Conservation (phyloP, 2,797 vertebrate genomes). For the Gymnoscopelus microlampas region DNA sequence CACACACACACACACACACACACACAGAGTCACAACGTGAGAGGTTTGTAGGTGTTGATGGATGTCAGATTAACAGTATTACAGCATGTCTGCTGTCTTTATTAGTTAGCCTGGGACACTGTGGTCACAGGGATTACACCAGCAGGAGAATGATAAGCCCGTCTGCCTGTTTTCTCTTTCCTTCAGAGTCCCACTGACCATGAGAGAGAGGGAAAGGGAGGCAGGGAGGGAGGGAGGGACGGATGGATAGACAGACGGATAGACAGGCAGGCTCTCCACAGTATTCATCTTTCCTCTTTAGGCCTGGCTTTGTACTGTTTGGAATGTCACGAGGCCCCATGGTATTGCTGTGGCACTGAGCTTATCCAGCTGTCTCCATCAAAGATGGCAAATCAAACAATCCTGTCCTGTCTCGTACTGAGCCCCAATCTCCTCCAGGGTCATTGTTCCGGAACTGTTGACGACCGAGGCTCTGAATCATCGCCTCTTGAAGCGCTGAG, state of each 20-base stretch:
- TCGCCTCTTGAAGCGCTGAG: conserved; percentile 52
- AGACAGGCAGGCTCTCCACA: no score
- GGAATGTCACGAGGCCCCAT: conserved; percentile 41
- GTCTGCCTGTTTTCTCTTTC: conserved; percentile 58
- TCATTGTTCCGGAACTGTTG: conserved; percentile 72
- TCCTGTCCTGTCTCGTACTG: conserved; percentile 37
- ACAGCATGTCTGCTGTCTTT: no score
- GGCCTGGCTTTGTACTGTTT: conserved; percentile 48
- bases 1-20: no score
- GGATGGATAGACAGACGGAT: no score
- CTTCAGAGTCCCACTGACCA: conserved; percentile 53
- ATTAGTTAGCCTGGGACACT: conserved; percentile 25
- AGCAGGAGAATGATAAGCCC: conserved; percentile 65
- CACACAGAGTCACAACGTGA: no score
- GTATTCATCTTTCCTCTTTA: no score
- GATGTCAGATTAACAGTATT: no score
- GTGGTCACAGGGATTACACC: neutral
- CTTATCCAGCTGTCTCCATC: conserved; percentile 57
- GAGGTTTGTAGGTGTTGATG: no score
- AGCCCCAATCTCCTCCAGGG: conserved; percentile 7
- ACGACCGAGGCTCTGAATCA: conserved; percentile 66
- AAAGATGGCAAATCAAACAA: conserved; percentile 74
- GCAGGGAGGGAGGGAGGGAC: conserved; percentile 5
- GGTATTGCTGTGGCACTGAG: conserved; percentile 29
- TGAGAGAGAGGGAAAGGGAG: conserved; percentile 37